A percentile compares a stretch with the other conserved stretches of the same genome.
Evolutionary conservation across 2,797 vertebrate species (phyloP).

Genomic region (Sebastes alutus): DNA sequence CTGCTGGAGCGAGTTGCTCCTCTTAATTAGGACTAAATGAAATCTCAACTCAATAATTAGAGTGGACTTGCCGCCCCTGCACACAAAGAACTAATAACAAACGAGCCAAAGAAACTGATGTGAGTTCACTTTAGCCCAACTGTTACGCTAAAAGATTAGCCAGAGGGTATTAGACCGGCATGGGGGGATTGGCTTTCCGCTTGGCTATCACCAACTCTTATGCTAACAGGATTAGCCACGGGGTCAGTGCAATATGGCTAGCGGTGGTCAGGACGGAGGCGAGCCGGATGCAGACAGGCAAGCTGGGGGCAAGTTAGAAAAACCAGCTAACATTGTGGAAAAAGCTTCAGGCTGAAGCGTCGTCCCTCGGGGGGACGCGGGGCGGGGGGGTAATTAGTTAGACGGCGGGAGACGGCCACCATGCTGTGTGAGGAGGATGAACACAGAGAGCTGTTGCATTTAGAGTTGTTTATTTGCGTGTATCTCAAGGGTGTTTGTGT

Average conservation of each 20-base stretch:
- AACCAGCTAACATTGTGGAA: constrained; percentile 29
- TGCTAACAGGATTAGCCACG: constrained; percentile 61
- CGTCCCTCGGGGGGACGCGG: not conserved
- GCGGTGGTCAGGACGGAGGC: constrained; percentile 34
- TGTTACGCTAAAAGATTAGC: constrained; percentile 43
- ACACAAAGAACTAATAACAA: constrained; percentile 28
- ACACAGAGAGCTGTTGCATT: constrained; percentile 31
- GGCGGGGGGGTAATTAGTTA: constrained; percentile 55
- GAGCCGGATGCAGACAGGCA: constrained; percentile 14
- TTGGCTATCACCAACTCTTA: constrained; percentile 37
- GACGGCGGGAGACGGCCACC: constrained; percentile 39
- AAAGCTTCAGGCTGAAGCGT: constrained; percentile 24
- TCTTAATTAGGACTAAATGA: constrained; percentile 48
- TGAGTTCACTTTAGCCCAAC: constrained; percentile 46
- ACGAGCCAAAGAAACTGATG: constrained; percentile 28
- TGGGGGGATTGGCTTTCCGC: constrained; percentile 32
- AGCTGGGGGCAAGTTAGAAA: constrained; percentile 29
- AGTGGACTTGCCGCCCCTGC: constrained; percentile 17
- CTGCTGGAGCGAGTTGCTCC: constrained; percentile 19
- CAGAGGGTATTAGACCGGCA: constrained; percentile 19
- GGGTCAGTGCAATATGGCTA: constrained; percentile 48
- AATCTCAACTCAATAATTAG: constrained; percentile 33
- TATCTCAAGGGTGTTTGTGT: not conserved
- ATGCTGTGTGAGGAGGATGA: constrained; percentile 51
- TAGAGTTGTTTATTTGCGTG: constrained; percentile 1